A percentile compares a stretch with the other conserved stretches of the same genome.
Evolutionary conservation across 1,140 invertebrate species (phyloP).

Genomic region (Listronotus oregonensis): DNA sequence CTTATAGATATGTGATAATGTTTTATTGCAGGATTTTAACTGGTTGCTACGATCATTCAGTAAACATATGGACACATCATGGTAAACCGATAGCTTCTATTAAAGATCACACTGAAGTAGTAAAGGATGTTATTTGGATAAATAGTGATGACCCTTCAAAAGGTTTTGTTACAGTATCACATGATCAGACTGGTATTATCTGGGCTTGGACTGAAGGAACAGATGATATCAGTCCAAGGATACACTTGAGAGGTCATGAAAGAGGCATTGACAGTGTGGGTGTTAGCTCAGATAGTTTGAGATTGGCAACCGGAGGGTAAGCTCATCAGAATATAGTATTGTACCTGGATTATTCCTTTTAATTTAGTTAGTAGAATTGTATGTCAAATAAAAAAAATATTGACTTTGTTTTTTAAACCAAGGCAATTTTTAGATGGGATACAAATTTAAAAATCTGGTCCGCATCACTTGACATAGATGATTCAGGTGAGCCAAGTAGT

Average conservation of each 20-base stretch:
- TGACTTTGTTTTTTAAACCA: too few relatives aligned
- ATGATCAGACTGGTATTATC: slow-evolving; percentile 89
- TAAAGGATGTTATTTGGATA: slow-evolving; percentile 87
- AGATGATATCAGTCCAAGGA: slow-evolving; percentile 80
- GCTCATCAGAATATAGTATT: not conserved
- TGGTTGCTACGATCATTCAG: slow-evolving; percentile 93
- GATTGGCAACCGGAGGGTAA: slow-evolving; percentile 82
- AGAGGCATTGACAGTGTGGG: slow-evolving; percentile 85
- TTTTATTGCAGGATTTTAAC: slow-evolving; percentile 76
- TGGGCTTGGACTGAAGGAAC: slow-evolving; percentile 82
- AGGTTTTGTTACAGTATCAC: slow-evolving; percentile 82
- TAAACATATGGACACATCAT: slow-evolving; percentile 86
- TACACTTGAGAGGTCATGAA: slow-evolving; percentile 85
- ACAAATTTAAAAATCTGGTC: slow-evolving; percentile 81
- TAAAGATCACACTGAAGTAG: slow-evolving; percentile 76
- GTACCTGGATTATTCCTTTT: too few relatives aligned
- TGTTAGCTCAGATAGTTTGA: slow-evolving; percentile 64
- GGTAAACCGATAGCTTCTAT: slow-evolving; percentile 83
- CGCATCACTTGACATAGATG: slow-evolving; percentile 58
- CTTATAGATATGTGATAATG: slow-evolving; percentile 14
- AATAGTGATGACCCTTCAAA: slow-evolving; percentile 66
- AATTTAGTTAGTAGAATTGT: too few relatives aligned
- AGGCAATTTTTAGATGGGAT: slow-evolving; percentile 76
- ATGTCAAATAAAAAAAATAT: too few relatives aligned
- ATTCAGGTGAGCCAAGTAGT: slow-evolving; percentile 56